Percentiles rank a stretch among this genome's conserved stretches.
Conservation (phyloP, 2,797 vertebrate genomes). For the Bovichtus variegatus region DNA sequence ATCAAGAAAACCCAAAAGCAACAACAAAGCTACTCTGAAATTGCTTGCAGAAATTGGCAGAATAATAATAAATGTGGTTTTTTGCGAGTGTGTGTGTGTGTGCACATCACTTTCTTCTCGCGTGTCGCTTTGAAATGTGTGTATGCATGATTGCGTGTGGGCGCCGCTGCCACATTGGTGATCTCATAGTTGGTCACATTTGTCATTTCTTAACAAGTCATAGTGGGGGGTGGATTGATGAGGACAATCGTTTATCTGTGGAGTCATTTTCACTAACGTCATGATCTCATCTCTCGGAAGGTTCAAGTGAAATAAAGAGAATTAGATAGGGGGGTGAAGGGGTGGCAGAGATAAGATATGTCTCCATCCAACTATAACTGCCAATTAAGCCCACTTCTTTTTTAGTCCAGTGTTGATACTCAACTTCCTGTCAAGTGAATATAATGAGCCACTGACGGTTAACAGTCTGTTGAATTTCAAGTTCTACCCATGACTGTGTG, state of each 20-base stretch:
- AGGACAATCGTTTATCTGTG: constrained; percentile 48
- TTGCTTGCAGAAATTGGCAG: constrained; percentile 76
- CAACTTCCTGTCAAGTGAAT: constrained; percentile 61
- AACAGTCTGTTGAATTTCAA: constrained; percentile 53
- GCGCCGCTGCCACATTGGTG: constrained; percentile 30
- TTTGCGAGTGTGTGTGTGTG: constrained; percentile 6
- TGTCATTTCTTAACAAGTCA: constrained; percentile 63
- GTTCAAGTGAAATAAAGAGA: constrained; percentile 53
- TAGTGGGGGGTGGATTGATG: constrained; percentile 8
- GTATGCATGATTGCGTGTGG: background rate
- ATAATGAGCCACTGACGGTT: constrained; percentile 65
- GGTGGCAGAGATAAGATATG: constrained; percentile 63
- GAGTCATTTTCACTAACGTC: constrained; percentile 39
- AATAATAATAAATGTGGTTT: constrained; percentile 68
- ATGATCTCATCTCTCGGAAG: constrained; percentile 51
- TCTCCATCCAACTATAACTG: constrained; percentile 67
- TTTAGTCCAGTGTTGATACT: constrained; percentile 58
- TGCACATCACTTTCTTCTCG: constrained; percentile 35
- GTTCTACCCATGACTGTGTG: constrained; percentile 32
- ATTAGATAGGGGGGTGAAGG: constrained; percentile 50
- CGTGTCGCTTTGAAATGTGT: constrained; percentile 19
- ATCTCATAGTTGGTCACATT: constrained; percentile 55
- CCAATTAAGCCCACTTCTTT: constrained; percentile 68
- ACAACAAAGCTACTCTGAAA: constrained; percentile 73
- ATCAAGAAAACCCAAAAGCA: constrained; percentile 79